These are phyloP conservation scores for Stenolophus ochropezus DNA, from an alignment of 2,888 invertebrate genomes.

Conservation along the genomic window DNA sequence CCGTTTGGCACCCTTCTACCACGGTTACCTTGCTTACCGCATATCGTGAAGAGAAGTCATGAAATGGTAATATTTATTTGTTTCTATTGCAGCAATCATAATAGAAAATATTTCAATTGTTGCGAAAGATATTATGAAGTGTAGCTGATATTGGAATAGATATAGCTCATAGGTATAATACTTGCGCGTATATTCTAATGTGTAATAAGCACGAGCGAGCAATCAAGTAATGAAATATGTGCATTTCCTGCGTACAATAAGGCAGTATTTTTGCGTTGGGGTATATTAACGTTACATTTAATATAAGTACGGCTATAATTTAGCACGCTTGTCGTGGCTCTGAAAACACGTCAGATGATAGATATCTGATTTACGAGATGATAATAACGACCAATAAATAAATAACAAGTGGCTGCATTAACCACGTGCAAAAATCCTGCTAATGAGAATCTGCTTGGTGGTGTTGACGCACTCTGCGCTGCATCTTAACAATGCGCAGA, in stretches of 20 bases:
- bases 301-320: slow-evolving; percentile 46
- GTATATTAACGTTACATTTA: slow-evolving; percentile 11
- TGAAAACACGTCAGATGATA: slow-evolving; percentile 53
- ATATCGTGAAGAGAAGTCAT: no score
- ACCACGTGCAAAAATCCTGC: slow-evolving; percentile 45
- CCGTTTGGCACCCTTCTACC: no score
- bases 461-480: slow-evolving; percentile 3
- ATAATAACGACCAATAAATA: slow-evolving; percentile 59
- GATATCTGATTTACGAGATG: slow-evolving; percentile 55
- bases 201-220: neutral
- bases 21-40: no score
- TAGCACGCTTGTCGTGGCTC: slow-evolving; percentile 44
- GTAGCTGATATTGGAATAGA: neutral
- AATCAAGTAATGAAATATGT: neutral
- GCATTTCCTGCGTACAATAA: neutral
- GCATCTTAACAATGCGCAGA: slow-evolving; percentile 28
- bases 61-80: neutral
- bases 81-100: neutral
- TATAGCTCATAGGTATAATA: neutral
- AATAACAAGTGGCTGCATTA: slow-evolving; percentile 51
- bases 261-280: neutral
- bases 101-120: neutral
- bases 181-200: neutral
- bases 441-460: slow-evolving; percentile 53
- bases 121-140: neutral